Base-by-base conservation (phyloP, 2,888 invertebrate species). In the Meteorus colon region DNA sequence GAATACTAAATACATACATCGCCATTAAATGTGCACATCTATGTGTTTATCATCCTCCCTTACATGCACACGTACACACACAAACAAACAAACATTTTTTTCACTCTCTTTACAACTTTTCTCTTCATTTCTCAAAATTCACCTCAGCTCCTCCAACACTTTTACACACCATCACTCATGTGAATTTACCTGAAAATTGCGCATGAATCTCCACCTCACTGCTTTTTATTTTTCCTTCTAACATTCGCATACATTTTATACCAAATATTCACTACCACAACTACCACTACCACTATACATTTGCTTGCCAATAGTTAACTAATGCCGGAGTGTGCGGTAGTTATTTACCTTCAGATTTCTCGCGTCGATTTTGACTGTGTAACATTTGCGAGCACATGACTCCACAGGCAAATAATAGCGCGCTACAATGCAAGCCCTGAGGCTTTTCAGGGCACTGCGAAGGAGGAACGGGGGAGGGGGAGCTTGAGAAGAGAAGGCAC, bases 351-450 rank as follows among this genome's bases (percentile, higher is more conserved):
- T 45, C 66, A 27, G 62, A 55, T 55, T 19, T 55, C 19, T 55
- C 55, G 84, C 84, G 84, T 86, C 85, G 83, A 84, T 63, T 63
- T 34, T 34, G 31, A 34, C 63, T 37, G 37, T 63, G 31, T 34
- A 63, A 66, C 41, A 24, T 66, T 41, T 66, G 24, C 55, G 86
- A 86, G 86, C 73, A 65, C 83, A 83, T 85, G 84, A 85, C 83
- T 73, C 85, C 84, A 84, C 84, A 70, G 86, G 87, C 86, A 88
- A 55, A 88, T 88, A 88, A 88, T 86, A 85, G 87, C 8, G 84
- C 82, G 84, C 84, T 84, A 88, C 88, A 88, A 88, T 88, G 85
- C 82, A 83, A 86, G 83, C 84, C 83, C 84, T 69, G 74, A 77
- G 67, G 78, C 80, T 79, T 79, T 79, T 79, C 79, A 79, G 75